Conservation (phyloP, 2,888 invertebrate genomes). For the Melinopterus prodromus region DNA sequence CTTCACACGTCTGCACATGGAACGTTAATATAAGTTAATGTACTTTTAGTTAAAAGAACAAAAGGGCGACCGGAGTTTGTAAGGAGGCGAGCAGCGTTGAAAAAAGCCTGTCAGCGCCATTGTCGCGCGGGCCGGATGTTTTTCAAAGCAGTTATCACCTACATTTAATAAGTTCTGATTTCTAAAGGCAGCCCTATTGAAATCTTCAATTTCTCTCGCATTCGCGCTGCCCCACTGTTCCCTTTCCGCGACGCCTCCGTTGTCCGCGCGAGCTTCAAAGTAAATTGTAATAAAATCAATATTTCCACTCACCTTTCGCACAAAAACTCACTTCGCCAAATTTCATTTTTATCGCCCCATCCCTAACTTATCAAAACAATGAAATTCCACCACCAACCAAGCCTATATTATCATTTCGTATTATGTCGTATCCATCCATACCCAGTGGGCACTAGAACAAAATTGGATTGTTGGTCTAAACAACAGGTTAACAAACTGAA, state of each 20-base stretch:
- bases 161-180: conserved; percentile 43
- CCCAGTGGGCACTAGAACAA: too few relatives aligned
- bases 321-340: too few relatives aligned
- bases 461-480: too few relatives aligned
- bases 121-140: conserved; percentile 40
- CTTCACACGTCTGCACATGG: conserved; percentile 20
- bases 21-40: conserved; percentile 36
- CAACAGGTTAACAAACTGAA: too few relatives aligned
- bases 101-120: conserved; percentile 33
- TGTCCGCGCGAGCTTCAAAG: conserved; percentile 13
- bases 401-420: too few relatives aligned
- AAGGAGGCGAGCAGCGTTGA: conserved; percentile 17
- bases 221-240: conserved; percentile 13
- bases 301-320: background rate
- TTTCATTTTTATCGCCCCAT: too few relatives aligned
- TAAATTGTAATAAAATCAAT: conserved; percentile 21
- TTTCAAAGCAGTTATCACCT: conserved; percentile 42
- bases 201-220: conserved; percentile 34
- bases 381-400: too few relatives aligned
- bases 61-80: conserved; percentile 26
- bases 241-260: background rate
- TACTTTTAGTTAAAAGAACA: conserved; percentile 35
- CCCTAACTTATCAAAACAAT: too few relatives aligned
- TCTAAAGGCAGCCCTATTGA: conserved; percentile 38
- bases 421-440: too few relatives aligned